Evolutionary conservation across 1,140 invertebrate genomes (phyloP), one percentile per base, ranked within the genome.

Genomic region (Hetaerina americana): DNA sequence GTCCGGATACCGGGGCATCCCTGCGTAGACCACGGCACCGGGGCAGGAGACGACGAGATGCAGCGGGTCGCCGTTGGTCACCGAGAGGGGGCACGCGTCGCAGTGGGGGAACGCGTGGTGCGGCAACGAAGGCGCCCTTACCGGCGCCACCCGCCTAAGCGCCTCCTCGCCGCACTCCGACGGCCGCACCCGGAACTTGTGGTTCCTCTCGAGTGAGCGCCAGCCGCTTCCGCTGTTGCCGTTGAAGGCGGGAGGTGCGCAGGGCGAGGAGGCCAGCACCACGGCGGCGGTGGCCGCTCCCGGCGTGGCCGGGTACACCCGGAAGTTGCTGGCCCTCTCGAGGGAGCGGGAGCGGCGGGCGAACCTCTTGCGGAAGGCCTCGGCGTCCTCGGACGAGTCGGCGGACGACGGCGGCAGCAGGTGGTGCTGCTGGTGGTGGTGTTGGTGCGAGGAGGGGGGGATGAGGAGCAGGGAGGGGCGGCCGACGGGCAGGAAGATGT

Each of bases 171-270:
- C 40, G 26, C 69, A 68, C 26, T 24, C 40, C 25, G 69, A 49
- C 24, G 69, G 68, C 26, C 72, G 71, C 12, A 77, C 72, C 27
- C 73, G 71, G 70, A 78, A 76, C 72, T 77, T 76, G 73, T 78
- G 75, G 73, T 79, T 79, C 66, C 77, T 74, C 69, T 79, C 78
- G 26, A 79, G 73, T n/a, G 77, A 77, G 25, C 77, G 73, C n/a
- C 77, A 76, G 68, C 77, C 68, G 15, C 72, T 71, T 31, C 75
- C 49, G 49, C 24, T 66, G 22, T 12, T 12, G 22, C 40, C 40
- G 2, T n/a, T 12, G 15, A n/a, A 5, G 15, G 27, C 1, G 69
- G 12, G 12, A 29, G 8, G 66, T 24, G 27, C 57, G 25, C 1
- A 70, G 70, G 69, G 70, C 66, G 70, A 73, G 72, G 29, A 70